Conservation (phyloP, 2,113 vertebrate species). For the Perccottus glenii region DNA sequence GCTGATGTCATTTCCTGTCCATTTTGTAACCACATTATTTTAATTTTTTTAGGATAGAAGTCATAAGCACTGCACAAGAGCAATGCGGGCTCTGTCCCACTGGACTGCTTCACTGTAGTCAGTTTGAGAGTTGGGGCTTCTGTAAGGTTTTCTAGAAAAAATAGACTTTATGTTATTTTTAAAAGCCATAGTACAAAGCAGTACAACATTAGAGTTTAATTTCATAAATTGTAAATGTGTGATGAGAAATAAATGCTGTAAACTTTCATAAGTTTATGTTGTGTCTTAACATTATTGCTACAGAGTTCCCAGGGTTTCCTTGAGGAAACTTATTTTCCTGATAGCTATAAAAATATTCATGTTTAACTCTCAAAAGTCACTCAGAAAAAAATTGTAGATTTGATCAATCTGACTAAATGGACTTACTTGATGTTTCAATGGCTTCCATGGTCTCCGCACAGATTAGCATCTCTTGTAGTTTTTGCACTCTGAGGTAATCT, state of each 20-base stretch:
- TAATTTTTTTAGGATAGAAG: conserved; percentile 38
- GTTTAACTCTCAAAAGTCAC: too few species aligned
- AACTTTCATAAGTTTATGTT: neutral
- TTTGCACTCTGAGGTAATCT: rapidly evolving
- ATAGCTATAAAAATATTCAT: too few species aligned
- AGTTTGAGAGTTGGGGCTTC: conserved; percentile 19
- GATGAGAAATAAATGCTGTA: neutral
- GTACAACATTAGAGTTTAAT: too few species aligned
- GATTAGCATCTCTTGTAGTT: rapidly evolving
- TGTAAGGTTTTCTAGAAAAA: neutral
- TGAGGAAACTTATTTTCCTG: too few species aligned
- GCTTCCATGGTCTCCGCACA: rapidly evolving
- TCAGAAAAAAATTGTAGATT: too few species aligned
- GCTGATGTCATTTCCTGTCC: conserved; percentile 6
- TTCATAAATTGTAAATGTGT: neutral
- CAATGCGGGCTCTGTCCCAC: neutral
- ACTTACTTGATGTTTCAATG: neutral
- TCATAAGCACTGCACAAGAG: conserved; percentile 39
- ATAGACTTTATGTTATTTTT: too few species aligned
- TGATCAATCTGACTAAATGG: neutral
- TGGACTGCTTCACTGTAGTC: conserved; percentile 6
- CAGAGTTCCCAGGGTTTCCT: too few species aligned
- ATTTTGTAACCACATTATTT: conserved; percentile 24
- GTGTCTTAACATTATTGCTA: too few species aligned
- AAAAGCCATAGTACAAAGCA: too few species aligned